Percentiles rank a stretch among this genome's conserved stretches.
phyloP scores from a whole-genome alignment of 2,797 vertebrate species.

The Platyrinchus mystaceus region DNA sequence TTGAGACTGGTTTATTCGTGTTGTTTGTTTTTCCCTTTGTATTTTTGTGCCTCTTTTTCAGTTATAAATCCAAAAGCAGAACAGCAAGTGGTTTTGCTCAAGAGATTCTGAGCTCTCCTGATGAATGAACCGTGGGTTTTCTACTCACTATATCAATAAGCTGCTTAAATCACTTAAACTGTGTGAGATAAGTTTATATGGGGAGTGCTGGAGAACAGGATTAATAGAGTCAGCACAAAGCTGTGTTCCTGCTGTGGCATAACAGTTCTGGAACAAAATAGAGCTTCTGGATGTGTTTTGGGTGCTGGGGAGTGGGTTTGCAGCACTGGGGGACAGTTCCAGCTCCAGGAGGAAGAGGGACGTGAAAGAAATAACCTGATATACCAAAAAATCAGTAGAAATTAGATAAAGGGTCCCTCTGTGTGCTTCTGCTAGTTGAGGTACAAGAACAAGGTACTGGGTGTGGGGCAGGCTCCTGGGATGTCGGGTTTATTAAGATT shows the following conservation, averaged over 20 bases:
- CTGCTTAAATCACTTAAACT: not conserved
- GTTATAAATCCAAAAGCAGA: not conserved
- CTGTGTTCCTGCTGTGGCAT: not conserved
- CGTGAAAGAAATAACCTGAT: not conserved
- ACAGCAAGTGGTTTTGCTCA: not conserved
- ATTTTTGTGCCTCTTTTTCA: not conserved
- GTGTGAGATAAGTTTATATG: fast-evolving
- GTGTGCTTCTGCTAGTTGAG: fast-evolving
- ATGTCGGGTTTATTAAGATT: not conserved
- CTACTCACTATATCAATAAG: not conserved
- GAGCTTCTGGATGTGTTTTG: fast-evolving
- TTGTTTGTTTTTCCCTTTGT: not conserved
- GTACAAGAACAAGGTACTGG: not conserved
- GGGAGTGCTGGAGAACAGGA: not conserved
- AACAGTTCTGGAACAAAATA: not conserved
- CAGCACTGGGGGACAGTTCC: not conserved
- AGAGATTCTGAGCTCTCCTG: not conserved
- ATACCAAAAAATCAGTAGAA: fast-evolving
- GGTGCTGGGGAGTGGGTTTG: not conserved
- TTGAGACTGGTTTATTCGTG: not conserved
- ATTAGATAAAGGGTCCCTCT: not conserved
- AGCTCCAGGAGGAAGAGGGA: not conserved
- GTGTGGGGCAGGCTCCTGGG: not conserved
- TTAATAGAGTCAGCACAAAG: too few relatives aligned
- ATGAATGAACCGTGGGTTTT: not conserved